Conservation (phyloP, 2,113 vertebrate genomes). For the Psammodynastes pulverulentus region DNA sequence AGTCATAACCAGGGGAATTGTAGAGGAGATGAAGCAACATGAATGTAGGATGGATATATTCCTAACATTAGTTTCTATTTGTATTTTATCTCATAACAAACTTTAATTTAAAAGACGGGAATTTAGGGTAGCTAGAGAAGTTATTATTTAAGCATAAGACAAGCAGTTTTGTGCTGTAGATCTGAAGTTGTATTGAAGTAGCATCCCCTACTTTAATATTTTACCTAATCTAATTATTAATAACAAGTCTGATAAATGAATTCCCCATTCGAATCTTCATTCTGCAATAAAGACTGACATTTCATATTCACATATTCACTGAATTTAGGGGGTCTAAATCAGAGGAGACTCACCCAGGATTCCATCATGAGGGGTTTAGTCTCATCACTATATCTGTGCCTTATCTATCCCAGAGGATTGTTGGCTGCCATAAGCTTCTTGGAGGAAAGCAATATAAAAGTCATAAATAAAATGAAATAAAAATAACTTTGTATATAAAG, state of each 20-base stretch:
- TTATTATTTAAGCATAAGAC: neutral
- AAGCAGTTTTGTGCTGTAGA: neutral
- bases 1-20: neutral
- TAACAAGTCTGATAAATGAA: neutral
- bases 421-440: neutral
- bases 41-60: neutral
- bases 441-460: neutral
- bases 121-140: neutral
- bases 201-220: neutral
- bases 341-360: neutral
- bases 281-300: neutral
- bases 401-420: neutral
- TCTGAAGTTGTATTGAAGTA: neutral
- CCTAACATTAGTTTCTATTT: neutral
- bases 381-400: neutral
- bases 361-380: neutral
- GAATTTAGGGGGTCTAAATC: neutral
- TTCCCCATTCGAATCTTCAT: neutral
- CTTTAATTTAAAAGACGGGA: neutral
- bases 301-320: neutral
- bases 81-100: neutral
- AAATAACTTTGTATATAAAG: neutral
- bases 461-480: neutral
- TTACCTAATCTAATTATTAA: neutral
- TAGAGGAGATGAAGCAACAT: neutral